Base-by-base conservation (phyloP, 1,140 invertebrate genomes). In the Pygmarrhopalites habei region DNA sequence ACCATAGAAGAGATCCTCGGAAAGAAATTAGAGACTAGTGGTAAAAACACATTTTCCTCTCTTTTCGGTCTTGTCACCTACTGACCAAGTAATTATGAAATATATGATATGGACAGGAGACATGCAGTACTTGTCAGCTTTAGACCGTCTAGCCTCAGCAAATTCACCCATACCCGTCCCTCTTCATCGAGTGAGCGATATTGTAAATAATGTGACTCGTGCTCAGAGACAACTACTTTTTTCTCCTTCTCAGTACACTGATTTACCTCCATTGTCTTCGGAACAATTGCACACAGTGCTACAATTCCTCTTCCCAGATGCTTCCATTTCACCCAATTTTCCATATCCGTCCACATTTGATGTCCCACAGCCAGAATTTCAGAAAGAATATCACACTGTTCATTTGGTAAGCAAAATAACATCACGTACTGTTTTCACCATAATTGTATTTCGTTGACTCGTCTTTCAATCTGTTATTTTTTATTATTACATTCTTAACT, bases 251-350 rank as follows among this genome's bases (percentile, higher is more conserved):
- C 23, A 55, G 73, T 60, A 74, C 52, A 67, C 73, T 5, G 75
- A 77, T 35, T 82, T 85, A 60, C 85, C 88, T 1, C 86, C 89
- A 10, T 85, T 95, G 71, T 77, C 84, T 17, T 84, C 86, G 68
- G 85, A 87, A 19, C 78, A 88, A 60, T 74, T 95, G 1, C 83
- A 86, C 69, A 80, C 85, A 30, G 84, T 95, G 60, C 73, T 96
- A 23, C 85, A 88, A 73, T 94, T 86, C 76, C 75, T 96, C 19
- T 95, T 95, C 75, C 90, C 92, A 53, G 91, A 95, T 82, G 88
- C 89, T 66, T 84, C 88, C 72, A 82, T 85, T 55, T 49, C 67
- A 23, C 43, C 47, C 1, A 79, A 28, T 55, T 63, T 67, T 26
- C 65, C 70, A 10, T 73, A 71, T 44, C 69, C 72, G 2, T 28